Percentiles rank a stretch among this genome's conserved stretches.
These are phyloP conservation scores for Himalopsyche anomala DNA, from an alignment of 2,888 invertebrate species.

Conservation along the genomic window DNA sequence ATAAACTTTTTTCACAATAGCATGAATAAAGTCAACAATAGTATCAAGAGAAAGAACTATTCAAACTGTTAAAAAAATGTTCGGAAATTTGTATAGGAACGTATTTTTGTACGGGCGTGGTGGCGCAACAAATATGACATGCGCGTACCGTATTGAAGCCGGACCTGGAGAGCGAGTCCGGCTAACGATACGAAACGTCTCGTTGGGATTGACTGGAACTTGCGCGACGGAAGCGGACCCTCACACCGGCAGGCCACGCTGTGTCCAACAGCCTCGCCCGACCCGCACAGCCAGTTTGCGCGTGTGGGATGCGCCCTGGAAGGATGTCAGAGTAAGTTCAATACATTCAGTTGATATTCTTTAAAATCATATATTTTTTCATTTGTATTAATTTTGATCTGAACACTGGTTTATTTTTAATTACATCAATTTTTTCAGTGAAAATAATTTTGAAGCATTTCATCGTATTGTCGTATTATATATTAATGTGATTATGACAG, in stretches of 20 bases:
- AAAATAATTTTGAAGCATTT: no score
- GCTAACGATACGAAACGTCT: conserved; percentile 82
- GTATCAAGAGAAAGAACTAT: no score
- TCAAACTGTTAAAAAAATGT: no score
- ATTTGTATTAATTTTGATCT: no score
- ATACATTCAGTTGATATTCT: background rate
- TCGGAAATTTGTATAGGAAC: conserved; percentile 73
- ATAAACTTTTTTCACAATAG: no score
- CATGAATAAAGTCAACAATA: no score
- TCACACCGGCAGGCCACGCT: conserved; percentile 82
- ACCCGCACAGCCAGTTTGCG: conserved; percentile 74
- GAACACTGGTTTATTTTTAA: no score
- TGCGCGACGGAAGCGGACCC: conserved; percentile 85
- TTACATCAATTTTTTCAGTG: no score
- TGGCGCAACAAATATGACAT: conserved; percentile 85
- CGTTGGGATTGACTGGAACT: conserved; percentile 81
- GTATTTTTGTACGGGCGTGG: conserved; percentile 91
- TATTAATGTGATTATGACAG: no score
- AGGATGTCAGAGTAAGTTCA: conserved; percentile 77
- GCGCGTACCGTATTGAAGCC: conserved; percentile 86
- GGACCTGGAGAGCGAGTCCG: conserved; percentile 81
- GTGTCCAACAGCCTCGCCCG: conserved; percentile 69
- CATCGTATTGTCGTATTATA: no score
- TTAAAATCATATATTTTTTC: no score
- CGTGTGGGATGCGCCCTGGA: conserved; percentile 84